Percentiles rank a stretch among this genome's conserved stretches.
Evolutionary conservation across 1,140 invertebrate species (phyloP).

Genomic region (Atopsyche davidsoni): DNA sequence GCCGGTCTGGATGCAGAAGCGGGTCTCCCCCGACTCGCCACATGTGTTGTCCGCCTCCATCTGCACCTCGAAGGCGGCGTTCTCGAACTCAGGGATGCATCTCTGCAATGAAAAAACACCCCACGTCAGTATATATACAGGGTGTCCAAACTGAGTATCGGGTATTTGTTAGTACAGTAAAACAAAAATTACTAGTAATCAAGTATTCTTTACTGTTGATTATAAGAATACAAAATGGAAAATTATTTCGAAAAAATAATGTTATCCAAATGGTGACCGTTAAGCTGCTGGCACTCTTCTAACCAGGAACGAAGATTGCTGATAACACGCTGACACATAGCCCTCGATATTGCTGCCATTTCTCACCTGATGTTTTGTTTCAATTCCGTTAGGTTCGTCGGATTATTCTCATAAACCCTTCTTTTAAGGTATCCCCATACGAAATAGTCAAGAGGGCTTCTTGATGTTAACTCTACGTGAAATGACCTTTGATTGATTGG

Average conservation of each 20-base stretch:
- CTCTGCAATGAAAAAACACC: conserved; percentile 52
- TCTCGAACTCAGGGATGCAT: conserved; percentile 94
- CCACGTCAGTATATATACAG: not conserved
- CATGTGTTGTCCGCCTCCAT: conserved; percentile 96
- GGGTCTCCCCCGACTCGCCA: conserved; percentile 61
- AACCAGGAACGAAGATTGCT: too few species aligned
- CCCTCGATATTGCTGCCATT: too few species aligned
- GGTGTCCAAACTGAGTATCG: not conserved
- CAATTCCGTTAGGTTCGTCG: too few species aligned
- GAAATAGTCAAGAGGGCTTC: too few species aligned
- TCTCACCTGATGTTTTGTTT: too few species aligned
- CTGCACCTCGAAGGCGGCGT: conserved; percentile 81
- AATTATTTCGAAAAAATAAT: not conserved
- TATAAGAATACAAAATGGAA: not conserved
- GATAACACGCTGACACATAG: too few species aligned
- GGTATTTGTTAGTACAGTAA: not conserved
- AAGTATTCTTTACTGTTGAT: not conserved
- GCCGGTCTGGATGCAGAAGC: conserved; percentile 88
- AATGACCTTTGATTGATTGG: too few species aligned
- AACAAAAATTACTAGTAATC: not conserved
- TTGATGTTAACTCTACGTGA: too few species aligned
- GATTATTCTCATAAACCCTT: too few species aligned
- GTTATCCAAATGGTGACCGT: not conserved
- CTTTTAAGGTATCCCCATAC: too few species aligned
- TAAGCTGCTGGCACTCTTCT: not conserved